These are phyloP conservation scores for Saturnia pavonia DNA, from an alignment of 2,888 invertebrate genomes.

Conservation along the genomic window DNA sequence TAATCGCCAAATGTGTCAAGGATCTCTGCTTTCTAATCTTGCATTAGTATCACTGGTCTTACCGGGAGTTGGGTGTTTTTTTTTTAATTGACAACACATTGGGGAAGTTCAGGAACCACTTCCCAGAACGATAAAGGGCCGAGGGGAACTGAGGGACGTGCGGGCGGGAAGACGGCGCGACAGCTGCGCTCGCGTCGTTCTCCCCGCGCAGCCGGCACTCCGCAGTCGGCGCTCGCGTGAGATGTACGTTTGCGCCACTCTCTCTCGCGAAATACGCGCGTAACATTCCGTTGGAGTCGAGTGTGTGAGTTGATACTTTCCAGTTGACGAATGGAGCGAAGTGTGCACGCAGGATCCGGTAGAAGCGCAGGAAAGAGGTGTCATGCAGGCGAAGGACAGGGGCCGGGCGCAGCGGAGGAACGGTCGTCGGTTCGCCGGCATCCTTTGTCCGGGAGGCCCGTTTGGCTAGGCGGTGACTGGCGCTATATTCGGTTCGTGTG, in stretches of 20 bases:
- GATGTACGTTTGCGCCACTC: slow-evolving; percentile 41
- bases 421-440: slow-evolving; percentile 51
- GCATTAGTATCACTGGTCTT: slow-evolving; percentile 37
- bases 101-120: slow-evolving; percentile 81
- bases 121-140: slow-evolving; percentile 81
- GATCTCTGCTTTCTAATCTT: slow-evolving; percentile 68
- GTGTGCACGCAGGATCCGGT: slow-evolving; percentile 36
- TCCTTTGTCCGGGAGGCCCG: slow-evolving; percentile 76
- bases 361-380: slow-evolving; percentile 27
- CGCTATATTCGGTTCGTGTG: slow-evolving; percentile 76
- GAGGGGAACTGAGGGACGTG: slow-evolving; percentile 46
- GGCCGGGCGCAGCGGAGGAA: slow-evolving; percentile 59
- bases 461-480: slow-evolving; percentile 79
- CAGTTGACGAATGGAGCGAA: slow-evolving; percentile 42
- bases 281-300: slow-evolving; percentile 56
- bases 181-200: slow-evolving; percentile 75
- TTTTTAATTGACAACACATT: slow-evolving; percentile 61
- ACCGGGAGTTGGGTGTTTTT: slow-evolving; percentile 47
- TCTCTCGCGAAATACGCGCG: slow-evolving; percentile 54
- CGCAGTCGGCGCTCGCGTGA: slow-evolving; percentile 56
- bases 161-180: slow-evolving; percentile 62
- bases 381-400: slow-evolving; percentile 38
- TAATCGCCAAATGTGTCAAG: slow-evolving; percentile 59
- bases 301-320: slow-evolving; percentile 53
- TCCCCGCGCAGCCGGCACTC: slow-evolving; percentile 65